A percentile compares a stretch with the other conserved stretches of the same genome.
phyloP scores from a whole-genome alignment of 1,140 invertebrate species.

The Eumeta japonica region DNA sequence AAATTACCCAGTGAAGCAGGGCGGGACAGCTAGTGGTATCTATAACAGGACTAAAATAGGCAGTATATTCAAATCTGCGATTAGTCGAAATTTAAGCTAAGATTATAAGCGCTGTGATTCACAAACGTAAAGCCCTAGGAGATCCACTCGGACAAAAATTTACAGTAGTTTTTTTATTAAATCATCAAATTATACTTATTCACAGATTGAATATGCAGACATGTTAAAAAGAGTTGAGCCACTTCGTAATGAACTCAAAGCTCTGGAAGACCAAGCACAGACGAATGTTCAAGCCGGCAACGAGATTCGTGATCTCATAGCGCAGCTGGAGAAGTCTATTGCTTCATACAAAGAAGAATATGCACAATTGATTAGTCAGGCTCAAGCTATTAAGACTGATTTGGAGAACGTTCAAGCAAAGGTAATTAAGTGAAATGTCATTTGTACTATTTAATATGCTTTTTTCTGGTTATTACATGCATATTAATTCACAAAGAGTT shows the following conservation, averaged over 20 bases:
- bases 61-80: no score
- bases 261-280: conserved; percentile 87
- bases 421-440: conserved; percentile 23
- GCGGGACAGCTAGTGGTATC: no score
- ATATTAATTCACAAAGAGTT: background rate
- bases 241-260: conserved; percentile 87
- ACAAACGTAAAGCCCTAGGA: no score
- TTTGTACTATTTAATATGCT: conserved; percentile 5
- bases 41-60: no score
- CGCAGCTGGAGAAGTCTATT: conserved; percentile 91
- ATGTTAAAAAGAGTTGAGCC: conserved; percentile 99
- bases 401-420: conserved; percentile 97
- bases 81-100: no score
- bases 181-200: no score
- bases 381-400: conserved; percentile 97
- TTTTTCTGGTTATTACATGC: background rate
- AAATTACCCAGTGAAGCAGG: no score
- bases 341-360: conserved; percentile 98
- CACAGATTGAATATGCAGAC: conserved; percentile 96
- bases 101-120: no score
- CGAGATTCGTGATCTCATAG: conserved; percentile 89
- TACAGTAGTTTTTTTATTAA: no score
- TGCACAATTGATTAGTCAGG: conserved; percentile 95
- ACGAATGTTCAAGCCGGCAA: conserved; percentile 90
- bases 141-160: no score